Evolutionary conservation across 2,113 vertebrate genomes (phyloP).

Genomic region (Galeopterus variegatus): DNA sequence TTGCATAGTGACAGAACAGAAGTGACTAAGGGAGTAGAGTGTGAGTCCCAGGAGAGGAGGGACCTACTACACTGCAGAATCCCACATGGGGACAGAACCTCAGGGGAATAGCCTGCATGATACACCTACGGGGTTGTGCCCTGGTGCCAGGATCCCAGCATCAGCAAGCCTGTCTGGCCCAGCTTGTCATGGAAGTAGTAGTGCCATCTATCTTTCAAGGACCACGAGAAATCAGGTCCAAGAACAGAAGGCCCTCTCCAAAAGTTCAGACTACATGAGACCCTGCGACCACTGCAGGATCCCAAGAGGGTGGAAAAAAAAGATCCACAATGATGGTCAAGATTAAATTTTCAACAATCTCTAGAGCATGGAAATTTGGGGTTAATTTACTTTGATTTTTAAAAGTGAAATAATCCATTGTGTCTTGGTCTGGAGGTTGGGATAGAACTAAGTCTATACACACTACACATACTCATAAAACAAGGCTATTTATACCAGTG

Average conservation of each 20-base stretch:
- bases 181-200: neutral
- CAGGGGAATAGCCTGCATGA: too few species aligned
- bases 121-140: neutral
- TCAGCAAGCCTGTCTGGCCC: neutral
- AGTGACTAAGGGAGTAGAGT: neutral
- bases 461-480: neutral
- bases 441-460: neutral
- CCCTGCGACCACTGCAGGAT: neutral
- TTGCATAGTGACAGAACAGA: neutral
- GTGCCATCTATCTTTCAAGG: neutral
- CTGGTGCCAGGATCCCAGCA: neutral
- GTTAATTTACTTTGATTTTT: neutral
- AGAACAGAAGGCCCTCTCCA: neutral
- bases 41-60: neutral
- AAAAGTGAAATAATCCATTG: neutral
- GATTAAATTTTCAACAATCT: neutral
- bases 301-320: neutral
- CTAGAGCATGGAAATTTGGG: neutral
- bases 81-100: neutral
- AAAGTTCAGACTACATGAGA: neutral
- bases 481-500: neutral
- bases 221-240: neutral
- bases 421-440: neutral
- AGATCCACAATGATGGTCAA: neutral
- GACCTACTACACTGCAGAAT: neutral